Evolutionary conservation across 2,113 vertebrate species (phyloP).

Genomic region (Protomyctophum bolini): DNA sequence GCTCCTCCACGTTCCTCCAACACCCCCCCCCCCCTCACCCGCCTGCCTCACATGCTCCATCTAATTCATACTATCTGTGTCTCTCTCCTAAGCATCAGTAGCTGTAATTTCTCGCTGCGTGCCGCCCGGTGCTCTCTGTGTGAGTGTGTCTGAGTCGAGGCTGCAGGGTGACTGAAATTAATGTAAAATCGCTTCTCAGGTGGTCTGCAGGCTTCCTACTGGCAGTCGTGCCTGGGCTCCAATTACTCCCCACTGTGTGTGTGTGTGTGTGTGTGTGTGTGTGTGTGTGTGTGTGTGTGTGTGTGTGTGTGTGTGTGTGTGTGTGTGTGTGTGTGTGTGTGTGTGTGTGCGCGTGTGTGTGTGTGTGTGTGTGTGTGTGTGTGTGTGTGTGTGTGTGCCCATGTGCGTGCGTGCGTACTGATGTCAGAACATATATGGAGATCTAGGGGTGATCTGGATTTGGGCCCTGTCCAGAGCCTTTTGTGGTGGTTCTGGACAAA

Average conservation of each 20-base stretch:
- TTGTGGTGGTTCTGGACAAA: no score
- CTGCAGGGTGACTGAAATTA: constrained; percentile 16
- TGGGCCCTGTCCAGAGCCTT: no score
- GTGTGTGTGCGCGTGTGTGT: no score
- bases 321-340: no score
- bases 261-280: constrained; percentile 6
- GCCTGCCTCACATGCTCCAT: constrained; percentile 22
- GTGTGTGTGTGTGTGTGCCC: no score
- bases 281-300: constrained; percentile 1
- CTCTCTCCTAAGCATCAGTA: constrained; percentile 40
- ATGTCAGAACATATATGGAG: no score
- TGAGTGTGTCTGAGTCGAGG: not conserved
- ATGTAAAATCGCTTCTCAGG: constrained; percentile 52
- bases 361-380: no score
- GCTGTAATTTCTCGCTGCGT: constrained; percentile 20
- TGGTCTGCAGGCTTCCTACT: constrained; percentile 11
- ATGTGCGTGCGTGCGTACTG: not conserved
- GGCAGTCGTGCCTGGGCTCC: not conserved
- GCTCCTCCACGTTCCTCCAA: constrained; percentile 28
- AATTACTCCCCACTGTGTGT: not conserved
- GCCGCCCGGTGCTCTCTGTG: constrained; percentile 16
- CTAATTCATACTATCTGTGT: constrained; percentile 29
- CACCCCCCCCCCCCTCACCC: not conserved
- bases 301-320: not conserved
- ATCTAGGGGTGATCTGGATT: no score